phyloP scores from a whole-genome alignment of 2,888 invertebrate species.

The Trissolcus brochymenae region DNA sequence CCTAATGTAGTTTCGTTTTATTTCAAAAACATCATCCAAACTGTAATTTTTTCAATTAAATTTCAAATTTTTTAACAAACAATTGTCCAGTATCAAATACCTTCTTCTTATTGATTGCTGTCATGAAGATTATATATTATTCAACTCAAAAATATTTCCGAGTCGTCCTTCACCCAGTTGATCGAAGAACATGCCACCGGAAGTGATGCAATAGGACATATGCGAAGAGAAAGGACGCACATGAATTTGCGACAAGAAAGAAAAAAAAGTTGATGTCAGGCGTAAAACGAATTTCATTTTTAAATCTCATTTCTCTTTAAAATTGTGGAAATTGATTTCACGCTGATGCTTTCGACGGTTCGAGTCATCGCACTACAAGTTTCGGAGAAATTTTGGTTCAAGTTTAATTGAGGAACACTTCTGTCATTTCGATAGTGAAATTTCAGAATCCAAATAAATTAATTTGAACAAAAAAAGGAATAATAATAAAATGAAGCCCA shows the following conservation, averaged over 20 bases:
- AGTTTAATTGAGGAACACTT: not conserved
- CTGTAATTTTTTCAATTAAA: too few species aligned
- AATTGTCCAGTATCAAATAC: too few species aligned
- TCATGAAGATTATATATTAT: not conserved
- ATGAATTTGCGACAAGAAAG: conserved; percentile 35
- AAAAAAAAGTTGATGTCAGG: conserved; percentile 9
- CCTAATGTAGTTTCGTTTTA: too few species aligned
- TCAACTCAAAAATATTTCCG: conserved; percentile 46
- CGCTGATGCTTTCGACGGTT: conserved; percentile 1
- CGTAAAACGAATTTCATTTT: conserved; percentile 10
- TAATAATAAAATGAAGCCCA: too few species aligned
- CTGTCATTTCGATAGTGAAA: not conserved
- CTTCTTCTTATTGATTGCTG: not conserved
- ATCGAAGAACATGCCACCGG: conserved; percentile 64
- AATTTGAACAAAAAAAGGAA: not conserved
- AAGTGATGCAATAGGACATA: conserved; percentile 64
- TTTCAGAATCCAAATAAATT: not conserved
- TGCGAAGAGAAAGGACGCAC: conserved; percentile 60
- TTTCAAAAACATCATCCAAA: too few species aligned
- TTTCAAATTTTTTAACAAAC: too few species aligned
- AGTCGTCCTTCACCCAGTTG: conserved; percentile 70
- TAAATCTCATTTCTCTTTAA: conserved; percentile 27
- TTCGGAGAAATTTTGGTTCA: conserved; percentile 2
- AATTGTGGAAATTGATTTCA: conserved; percentile 30
- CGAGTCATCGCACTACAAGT: conserved; percentile 11